A percentile compares a stretch with the other conserved stretches of the same genome.
Evolutionary conservation across 2,888 invertebrate genomes (phyloP).

Genomic region (Apodemia duryi): DNA sequence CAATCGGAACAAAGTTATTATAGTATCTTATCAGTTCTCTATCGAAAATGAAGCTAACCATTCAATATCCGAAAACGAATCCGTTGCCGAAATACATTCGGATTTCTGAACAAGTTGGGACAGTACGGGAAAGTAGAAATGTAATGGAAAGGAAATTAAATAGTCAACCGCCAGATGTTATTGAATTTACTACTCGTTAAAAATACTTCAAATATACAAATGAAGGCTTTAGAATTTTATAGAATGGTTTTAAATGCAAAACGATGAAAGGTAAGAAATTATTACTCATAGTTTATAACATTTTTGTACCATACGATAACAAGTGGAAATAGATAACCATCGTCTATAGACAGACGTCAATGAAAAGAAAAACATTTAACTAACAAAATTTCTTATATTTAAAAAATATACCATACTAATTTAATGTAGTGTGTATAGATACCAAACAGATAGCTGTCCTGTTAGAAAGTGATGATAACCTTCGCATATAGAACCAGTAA

Average conservation of each 20-base stretch:
- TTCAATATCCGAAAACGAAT: constrained; percentile 8
- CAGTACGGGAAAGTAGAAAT: constrained; percentile 2
- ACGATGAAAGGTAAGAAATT: neutral
- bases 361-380: too few species aligned
- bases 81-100: constrained; percentile 6
- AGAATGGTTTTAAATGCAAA: neutral
- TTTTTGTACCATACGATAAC: too few species aligned
- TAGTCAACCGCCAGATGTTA: constrained; percentile 21
- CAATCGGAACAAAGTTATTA: constrained; percentile 5
- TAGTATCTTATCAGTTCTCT: constrained; percentile 12
- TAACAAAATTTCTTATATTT: too few species aligned
- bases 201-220: neutral
- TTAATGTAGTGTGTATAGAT: too few species aligned
- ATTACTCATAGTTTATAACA: too few species aligned
- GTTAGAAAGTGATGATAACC: too few species aligned
- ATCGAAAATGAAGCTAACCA: constrained; percentile 11
- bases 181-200: constrained; percentile 16
- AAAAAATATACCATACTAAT: too few species aligned
- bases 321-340: too few species aligned
- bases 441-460: too few species aligned
- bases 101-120: constrained; percentile 1
- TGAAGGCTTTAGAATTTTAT: neutral
- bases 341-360: too few species aligned
- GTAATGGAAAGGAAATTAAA: constrained; percentile 21
- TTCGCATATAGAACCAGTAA: too few species aligned